These are phyloP conservation scores for Glandiceps talaboti DNA, from an alignment of 53 echinoderm and acorn worm genomes.

Conservation along the genomic window DNA sequence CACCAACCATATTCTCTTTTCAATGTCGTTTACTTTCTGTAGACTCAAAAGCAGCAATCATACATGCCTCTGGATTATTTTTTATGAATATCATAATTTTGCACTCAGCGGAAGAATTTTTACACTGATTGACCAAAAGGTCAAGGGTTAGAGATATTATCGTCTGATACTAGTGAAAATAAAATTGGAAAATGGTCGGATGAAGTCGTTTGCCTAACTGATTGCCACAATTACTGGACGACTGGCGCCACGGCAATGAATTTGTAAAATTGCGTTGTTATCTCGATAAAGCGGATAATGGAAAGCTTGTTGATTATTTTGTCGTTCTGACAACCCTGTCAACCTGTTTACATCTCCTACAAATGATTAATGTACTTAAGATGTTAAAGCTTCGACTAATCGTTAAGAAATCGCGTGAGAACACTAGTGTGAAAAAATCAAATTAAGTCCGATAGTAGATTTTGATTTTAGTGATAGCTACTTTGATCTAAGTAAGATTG, in stretches of 20 bases:
- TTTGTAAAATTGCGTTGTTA: background rate
- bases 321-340: too few relatives aligned
- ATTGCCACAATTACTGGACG: background rate
- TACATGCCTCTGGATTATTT: background rate
- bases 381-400: too few relatives aligned
- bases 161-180: background rate
- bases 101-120: background rate
- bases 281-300: background rate
- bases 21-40: background rate
- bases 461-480: too few relatives aligned
- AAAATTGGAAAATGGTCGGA: background rate
- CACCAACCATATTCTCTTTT: background rate
- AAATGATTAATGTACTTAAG: too few relatives aligned
- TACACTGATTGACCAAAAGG: background rate
- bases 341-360: too few relatives aligned
- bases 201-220: background rate
- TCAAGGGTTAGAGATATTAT: background rate
- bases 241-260: background rate
- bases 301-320: background rate
- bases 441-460: too few relatives aligned
- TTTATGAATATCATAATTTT: background rate
- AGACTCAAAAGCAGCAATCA: background rate
- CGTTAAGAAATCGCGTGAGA: too few relatives aligned
- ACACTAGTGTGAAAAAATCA: too few relatives aligned
- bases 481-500: too few relatives aligned